Conservation (phyloP, 2,888 invertebrate genomes). For the Ectropis crepuscularia region DNA sequence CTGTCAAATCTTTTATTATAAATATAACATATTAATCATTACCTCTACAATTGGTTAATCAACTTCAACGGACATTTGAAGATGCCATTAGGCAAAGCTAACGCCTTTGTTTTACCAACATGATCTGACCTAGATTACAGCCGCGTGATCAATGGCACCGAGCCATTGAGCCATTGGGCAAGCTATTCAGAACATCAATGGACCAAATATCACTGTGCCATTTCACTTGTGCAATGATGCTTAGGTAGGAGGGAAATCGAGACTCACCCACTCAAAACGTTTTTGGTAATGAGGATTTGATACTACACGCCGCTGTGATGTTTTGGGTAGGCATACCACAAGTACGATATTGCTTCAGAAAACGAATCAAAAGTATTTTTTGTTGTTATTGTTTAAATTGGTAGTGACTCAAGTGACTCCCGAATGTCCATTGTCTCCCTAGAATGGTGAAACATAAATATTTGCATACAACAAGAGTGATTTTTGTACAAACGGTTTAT, state of each 20-base stretch:
- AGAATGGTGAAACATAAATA: too few relatives aligned
- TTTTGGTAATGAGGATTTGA: neutral
- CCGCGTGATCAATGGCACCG: conserved; percentile 49
- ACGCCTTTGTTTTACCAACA: conserved; percentile 33
- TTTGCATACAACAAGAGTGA: too few relatives aligned
- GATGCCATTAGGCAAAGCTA: conserved; percentile 21
- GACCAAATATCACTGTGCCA: conserved; percentile 64
- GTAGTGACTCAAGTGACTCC: too few relatives aligned
- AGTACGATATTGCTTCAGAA: too few relatives aligned
- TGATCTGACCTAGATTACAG: conserved; percentile 48
- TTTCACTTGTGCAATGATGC: conserved; percentile 50
- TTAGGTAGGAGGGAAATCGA: neutral
- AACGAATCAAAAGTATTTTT: too few relatives aligned
- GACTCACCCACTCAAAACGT: neutral
- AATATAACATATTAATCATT: neutral
- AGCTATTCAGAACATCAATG: conserved; percentile 63
- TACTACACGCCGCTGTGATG: neutral
- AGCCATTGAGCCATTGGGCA: conserved; percentile 62
- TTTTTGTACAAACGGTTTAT: too few relatives aligned
- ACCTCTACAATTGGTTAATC: conserved; percentile 10
- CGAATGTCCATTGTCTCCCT: too few relatives aligned
- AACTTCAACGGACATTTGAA: conserved; percentile 3
- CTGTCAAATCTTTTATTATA: neutral
- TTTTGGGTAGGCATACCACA: neutral
- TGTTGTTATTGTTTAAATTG: too few relatives aligned